These are phyloP conservation scores for Archivesica marissinica DNA, from an alignment of 1,140 invertebrate species.

Conservation along the genomic window DNA sequence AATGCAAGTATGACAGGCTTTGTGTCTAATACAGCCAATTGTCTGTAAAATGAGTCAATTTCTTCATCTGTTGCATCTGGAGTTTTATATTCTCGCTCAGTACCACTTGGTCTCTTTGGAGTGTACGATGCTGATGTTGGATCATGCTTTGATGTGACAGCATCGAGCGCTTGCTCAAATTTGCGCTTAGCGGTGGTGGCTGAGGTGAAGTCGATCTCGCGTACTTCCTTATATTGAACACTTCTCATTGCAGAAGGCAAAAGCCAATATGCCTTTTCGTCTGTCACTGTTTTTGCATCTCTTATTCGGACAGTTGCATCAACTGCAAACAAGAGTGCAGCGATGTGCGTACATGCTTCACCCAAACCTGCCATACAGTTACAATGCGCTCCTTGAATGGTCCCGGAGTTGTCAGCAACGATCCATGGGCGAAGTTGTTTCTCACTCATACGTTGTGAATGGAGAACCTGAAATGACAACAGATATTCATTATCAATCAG, in stretches of 20 bases:
- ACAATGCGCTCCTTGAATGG: conserved; percentile 64
- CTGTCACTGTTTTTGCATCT: conserved; percentile 63
- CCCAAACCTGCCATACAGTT: conserved; percentile 71
- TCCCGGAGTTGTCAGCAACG: conserved; percentile 52
- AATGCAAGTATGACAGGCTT: conserved; percentile 49
- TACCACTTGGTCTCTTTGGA: neutral
- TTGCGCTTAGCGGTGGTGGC: conserved; percentile 46
- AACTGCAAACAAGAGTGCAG: conserved; percentile 63
- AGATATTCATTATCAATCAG: no score
- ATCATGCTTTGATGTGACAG: neutral
- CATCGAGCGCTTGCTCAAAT: neutral
- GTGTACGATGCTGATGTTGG: neutral
- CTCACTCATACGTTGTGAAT: conserved; percentile 63
- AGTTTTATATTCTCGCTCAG: neutral
- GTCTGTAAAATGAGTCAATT: conserved; percentile 10
- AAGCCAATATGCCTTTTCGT: conserved; percentile 66
- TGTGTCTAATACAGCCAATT: neutral
- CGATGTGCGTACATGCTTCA: conserved; percentile 70
- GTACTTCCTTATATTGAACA: conserved; percentile 40
- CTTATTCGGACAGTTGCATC: conserved; percentile 57
- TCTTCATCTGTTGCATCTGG: conserved; percentile 29
- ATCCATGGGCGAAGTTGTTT: conserved; percentile 66
- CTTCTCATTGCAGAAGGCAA: conserved; percentile 44
- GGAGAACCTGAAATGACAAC: conserved; percentile 46
- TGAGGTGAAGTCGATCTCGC: conserved; percentile 63